Evolutionary conservation across 2,113 vertebrate genomes (phyloP), one percentile per base, ranked within the genome.

Genomic region (Cichladusa arquata): DNA sequence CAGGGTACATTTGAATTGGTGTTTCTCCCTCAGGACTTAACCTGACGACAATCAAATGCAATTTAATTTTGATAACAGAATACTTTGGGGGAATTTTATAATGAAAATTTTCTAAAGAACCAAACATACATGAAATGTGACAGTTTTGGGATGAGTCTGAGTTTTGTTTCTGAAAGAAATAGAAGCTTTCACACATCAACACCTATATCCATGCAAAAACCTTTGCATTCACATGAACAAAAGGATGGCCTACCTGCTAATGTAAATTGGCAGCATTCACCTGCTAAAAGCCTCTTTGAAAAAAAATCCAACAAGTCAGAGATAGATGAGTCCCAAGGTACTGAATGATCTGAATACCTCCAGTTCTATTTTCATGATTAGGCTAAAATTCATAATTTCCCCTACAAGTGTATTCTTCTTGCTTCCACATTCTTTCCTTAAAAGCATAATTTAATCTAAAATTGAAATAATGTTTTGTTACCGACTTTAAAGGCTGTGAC

Each of bases 1-100:
- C 54, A 92, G 81, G 88, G 72, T 86, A 89, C 79, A 67, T 86
- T n/a, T 60, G 71, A 91, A n/a, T 56, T 45, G 73, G 50, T 36
- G 26, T 85, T 95, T 94, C 70, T 86, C 91, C 79, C 91, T 90
- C 64, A 57, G 85, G 91, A 93, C 93, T 96, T 92, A 94, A 96
- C 80, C 62, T 93, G 76, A 90, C 88, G 73, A 81, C 95, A 96
- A 93, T 82, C 67, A 88, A 95, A 81, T 47, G 57, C 70, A 94
- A 89, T 94, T 91, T 96, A 88, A 94, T 96, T 95, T 92, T 95
- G 77, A 92, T 95, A 94, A 85, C 87, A 93, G 33, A 90, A 54
- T 64, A 88, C 78, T 84, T 93, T 34, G 3, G 34, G 78, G 53
- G 71, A 64, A 78, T 57, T 91, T 60, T 81, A 16, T 88, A 95